Evolutionary conservation across 2,113 vertebrate genomes (phyloP).

Genomic region (Sardina pilchardus): DNA sequence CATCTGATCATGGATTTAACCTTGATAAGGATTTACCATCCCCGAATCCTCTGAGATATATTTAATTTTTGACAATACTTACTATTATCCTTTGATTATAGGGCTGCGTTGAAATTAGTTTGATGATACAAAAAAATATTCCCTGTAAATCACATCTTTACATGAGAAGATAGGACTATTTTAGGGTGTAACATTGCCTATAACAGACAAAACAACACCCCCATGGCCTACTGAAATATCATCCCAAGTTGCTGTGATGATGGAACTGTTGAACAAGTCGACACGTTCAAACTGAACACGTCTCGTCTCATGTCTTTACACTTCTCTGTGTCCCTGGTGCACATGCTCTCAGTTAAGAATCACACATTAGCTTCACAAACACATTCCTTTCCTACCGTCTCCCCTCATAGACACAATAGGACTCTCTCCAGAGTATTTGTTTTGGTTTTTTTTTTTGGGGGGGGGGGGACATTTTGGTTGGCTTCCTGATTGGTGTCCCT

Average conservation of each 20-base stretch:
- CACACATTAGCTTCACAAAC: background rate
- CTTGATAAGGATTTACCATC: background rate
- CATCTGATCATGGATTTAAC: background rate
- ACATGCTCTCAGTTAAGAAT: background rate
- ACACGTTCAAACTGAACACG: background rate
- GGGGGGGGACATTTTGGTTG: background rate
- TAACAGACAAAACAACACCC: background rate
- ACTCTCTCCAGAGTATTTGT: background rate
- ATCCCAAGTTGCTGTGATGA: background rate
- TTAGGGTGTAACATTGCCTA: background rate
- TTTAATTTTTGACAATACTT: background rate
- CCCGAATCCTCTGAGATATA: background rate
- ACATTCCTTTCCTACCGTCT: background rate
- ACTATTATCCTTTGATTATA: background rate
- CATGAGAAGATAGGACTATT: background rate
- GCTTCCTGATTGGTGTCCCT: background rate
- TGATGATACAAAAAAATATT: background rate
- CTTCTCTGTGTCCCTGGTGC: background rate
- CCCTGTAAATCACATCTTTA: background rate
- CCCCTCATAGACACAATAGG: background rate
- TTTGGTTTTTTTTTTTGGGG: no score
- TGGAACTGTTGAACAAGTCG: background rate
- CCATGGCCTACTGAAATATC: background rate
- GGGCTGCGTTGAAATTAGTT: background rate
- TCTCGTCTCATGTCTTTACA: background rate